Conservation (phyloP, 92 coral and sea anemone species). For the Parazoanthus swiftii region DNA sequence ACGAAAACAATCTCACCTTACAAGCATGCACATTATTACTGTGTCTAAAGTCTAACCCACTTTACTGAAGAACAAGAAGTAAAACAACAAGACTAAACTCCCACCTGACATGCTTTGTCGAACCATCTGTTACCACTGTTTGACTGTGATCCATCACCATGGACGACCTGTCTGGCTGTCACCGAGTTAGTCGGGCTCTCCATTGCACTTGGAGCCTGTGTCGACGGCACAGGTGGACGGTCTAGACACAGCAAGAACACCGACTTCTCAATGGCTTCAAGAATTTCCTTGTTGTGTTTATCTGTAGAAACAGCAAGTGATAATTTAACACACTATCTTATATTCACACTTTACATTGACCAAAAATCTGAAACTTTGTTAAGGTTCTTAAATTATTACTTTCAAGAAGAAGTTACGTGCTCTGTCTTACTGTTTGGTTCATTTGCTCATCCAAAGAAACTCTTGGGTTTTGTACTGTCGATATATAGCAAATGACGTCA, state of each 20-base stretch:
- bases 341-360: too few species aligned
- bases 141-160: slow-evolving; percentile 91
- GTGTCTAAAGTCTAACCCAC: too few species aligned
- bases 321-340: neutral
- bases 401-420: too few species aligned
- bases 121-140: slow-evolving; percentile 97
- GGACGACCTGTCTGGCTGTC: slow-evolving; percentile 79
- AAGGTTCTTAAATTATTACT: too few species aligned
- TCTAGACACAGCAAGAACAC: slow-evolving; percentile 87
- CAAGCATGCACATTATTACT: too few species aligned
- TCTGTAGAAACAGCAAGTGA: slow-evolving; percentile 45
- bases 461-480: too few species aligned
- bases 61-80: neutral
- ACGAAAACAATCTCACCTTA: too few species aligned
- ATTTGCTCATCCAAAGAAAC: too few species aligned
- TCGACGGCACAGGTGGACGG: slow-evolving; percentile 74
- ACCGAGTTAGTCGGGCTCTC: slow-evolving; percentile 81
- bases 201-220: slow-evolving; percentile 84
- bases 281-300: slow-evolving; percentile 71
- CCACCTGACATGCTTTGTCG: slow-evolving; percentile 88
- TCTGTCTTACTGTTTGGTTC: too few species aligned
- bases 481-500: too few species aligned
- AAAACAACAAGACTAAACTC: neutral
- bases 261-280: slow-evolving; percentile 80
- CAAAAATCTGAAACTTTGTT: too few species aligned